These are phyloP conservation scores for Microcebus murinus DNA, from an alignment of 2,113 vertebrate genomes.

Conservation along the genomic window DNA sequence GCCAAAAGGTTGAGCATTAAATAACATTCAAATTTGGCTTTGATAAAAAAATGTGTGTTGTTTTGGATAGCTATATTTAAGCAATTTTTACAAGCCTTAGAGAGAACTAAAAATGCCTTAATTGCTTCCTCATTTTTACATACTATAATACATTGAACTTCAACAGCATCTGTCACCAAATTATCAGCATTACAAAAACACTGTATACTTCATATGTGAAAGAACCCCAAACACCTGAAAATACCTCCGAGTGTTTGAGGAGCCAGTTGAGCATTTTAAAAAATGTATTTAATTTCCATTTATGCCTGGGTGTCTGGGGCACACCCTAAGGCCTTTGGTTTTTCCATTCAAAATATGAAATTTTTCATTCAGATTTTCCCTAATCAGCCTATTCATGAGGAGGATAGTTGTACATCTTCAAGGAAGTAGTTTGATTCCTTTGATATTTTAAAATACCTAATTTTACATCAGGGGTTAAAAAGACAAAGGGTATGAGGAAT, in stretches of 20 bases:
- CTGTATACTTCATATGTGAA: constrained; percentile 58
- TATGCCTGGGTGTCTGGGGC: constrained; percentile 13
- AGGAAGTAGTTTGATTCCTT: neutral
- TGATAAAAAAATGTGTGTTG: constrained; percentile 69
- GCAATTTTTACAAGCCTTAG: constrained; percentile 51
- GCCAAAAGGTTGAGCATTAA: constrained; percentile 69
- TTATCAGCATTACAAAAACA: constrained; percentile 60
- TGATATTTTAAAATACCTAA: neutral
- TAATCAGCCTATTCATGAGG: neutral
- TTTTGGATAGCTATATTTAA: constrained; percentile 66
- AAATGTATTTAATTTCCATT: constrained; percentile 61
- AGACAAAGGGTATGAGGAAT: neutral
- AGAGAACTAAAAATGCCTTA: constrained; percentile 66
- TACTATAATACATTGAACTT: constrained; percentile 44
- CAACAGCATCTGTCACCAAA: constrained; percentile 67
- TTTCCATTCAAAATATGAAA: constrained; percentile 34
- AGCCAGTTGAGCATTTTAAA: constrained; percentile 9
- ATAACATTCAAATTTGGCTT: constrained; percentile 75
- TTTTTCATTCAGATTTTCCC: neutral
- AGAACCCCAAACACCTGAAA: constrained; percentile 65
- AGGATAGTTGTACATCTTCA: neutral
- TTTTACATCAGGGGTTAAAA: neutral
- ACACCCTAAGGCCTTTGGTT: neutral
- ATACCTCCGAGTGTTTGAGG: constrained; percentile 55
- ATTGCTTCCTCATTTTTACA: constrained; percentile 62